Conservation (phyloP, 2,888 invertebrate genomes). For the Spodoptera exigua region DNA sequence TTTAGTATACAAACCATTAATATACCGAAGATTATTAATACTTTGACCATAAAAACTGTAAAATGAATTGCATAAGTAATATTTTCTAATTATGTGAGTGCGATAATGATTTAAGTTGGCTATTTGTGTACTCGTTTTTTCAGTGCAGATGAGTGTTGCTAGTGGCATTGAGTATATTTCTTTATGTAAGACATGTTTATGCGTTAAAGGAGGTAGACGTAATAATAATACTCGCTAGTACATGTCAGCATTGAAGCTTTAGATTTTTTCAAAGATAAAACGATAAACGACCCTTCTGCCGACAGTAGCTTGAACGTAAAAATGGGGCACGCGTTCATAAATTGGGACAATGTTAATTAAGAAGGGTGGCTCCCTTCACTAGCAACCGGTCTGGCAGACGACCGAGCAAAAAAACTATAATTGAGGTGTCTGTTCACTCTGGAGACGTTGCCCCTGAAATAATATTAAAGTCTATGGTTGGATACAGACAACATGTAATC, state of each 20-base stretch:
- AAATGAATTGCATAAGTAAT: too few relatives aligned
- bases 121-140: conserved; percentile 11
- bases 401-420: conserved; percentile 26
- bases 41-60: too few relatives aligned
- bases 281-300: conserved; percentile 10
- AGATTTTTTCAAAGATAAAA: conserved; percentile 26
- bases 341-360: conserved; percentile 56
- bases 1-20: too few relatives aligned
- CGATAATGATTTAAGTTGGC: conserved; percentile 7
- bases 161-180: not conserved
- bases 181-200: too few relatives aligned
- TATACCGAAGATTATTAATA: too few relatives aligned
- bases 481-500: not conserved
- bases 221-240: conserved; percentile 10
- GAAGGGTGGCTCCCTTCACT: conserved; percentile 52
- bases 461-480: not conserved
- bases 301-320: conserved; percentile 25
- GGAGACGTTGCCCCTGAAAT: conserved; percentile 11
- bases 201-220: too few relatives aligned
- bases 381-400: conserved; percentile 36
- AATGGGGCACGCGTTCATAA: conserved; percentile 47
- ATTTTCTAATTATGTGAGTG: conserved; percentile 1
- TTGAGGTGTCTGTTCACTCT: conserved; percentile 37
- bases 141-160: not conserved
- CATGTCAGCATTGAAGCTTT: conserved; percentile 7